Evolutionary conservation across 2,113 vertebrate species (phyloP).

Genomic region (Eleginops maclovinus): DNA sequence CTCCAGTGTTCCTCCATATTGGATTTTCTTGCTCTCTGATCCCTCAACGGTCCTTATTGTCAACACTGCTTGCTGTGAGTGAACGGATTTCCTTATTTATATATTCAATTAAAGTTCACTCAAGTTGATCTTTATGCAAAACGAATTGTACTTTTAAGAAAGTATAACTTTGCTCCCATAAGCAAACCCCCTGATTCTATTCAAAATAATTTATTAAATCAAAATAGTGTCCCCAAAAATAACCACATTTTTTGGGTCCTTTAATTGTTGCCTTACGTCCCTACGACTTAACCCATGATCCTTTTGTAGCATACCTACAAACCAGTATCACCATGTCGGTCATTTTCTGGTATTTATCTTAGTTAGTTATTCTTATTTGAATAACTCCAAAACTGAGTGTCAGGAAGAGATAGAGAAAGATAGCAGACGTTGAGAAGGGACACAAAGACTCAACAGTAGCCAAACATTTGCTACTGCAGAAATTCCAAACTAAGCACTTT

Average conservation of each 20-base stretch:
- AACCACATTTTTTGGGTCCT: not conserved
- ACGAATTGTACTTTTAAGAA: too few relatives aligned
- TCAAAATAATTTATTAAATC: not conserved
- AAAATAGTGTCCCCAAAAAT: not conserved
- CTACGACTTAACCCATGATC: not conserved
- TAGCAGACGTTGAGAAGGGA: not conserved
- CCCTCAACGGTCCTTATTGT: not conserved
- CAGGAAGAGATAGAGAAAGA: slow-evolving; percentile 6
- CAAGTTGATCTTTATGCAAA: not conserved
- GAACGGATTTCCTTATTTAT: too few relatives aligned
- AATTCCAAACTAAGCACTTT: slow-evolving; percentile 30
- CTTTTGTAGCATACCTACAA: not conserved
- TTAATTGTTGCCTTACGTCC: not conserved
- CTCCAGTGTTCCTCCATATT: not conserved
- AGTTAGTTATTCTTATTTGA: too few relatives aligned
- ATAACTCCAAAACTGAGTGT: slow-evolving; percentile 21
- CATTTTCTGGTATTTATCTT: not conserved
- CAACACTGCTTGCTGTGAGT: not conserved
- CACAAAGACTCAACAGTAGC: slow-evolving; percentile 47
- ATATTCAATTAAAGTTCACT: too few relatives aligned
- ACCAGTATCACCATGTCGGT: slow-evolving; percentile 1
- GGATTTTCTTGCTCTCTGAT: not conserved
- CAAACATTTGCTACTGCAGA: slow-evolving; percentile 49
- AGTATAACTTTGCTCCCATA: not conserved
- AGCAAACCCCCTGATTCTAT: not conserved